These are phyloP conservation scores for Heliconius eleuchia DNA, from an alignment of 1,140 invertebrate genomes.

Conservation along the genomic window DNA sequence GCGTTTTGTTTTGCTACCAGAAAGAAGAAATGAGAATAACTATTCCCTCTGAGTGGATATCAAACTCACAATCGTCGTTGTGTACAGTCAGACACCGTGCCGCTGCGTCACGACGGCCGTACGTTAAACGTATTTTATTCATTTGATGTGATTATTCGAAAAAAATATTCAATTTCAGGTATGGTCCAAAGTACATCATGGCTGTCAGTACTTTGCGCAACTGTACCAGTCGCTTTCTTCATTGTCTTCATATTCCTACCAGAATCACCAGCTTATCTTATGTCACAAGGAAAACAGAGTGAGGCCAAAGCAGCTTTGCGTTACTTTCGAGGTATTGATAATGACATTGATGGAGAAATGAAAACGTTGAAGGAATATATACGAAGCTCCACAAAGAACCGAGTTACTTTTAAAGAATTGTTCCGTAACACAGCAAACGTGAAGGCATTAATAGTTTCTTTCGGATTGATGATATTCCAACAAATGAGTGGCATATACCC, in stretches of 20 bases:
- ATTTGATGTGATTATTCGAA: neutral
- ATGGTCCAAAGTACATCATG: constrained; percentile 81
- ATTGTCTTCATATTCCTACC: constrained; percentile 88
- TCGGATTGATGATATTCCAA: constrained; percentile 90
- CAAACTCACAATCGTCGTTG: no score
- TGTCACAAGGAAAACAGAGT: constrained; percentile 74
- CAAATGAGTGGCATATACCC: constrained; percentile 91
- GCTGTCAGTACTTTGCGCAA: constrained; percentile 85
- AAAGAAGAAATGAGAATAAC: no score
- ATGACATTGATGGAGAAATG: constrained; percentile 84
- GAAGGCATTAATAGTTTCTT: constrained; percentile 80
- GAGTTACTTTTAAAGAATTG: constrained; percentile 73
- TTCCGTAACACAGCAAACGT: constrained; percentile 76
- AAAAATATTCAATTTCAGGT: constrained; percentile 75
- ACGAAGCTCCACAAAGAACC: constrained; percentile 65
- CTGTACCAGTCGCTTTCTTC: constrained; percentile 86
- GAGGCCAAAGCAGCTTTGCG: constrained; percentile 85
- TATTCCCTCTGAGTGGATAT: no score
- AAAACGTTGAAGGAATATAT: constrained; percentile 82
- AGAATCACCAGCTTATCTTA: constrained; percentile 86
- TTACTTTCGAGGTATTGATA: constrained; percentile 86
- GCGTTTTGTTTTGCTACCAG: no score
- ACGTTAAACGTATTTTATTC: neutral
- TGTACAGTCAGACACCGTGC: no score
- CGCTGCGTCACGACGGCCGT: no score